A percentile compares a stretch with the other conserved stretches of the same genome.
Evolutionary conservation across 2,888 invertebrate genomes (phyloP).

Genomic region (Drosophila bunnanda): DNA sequence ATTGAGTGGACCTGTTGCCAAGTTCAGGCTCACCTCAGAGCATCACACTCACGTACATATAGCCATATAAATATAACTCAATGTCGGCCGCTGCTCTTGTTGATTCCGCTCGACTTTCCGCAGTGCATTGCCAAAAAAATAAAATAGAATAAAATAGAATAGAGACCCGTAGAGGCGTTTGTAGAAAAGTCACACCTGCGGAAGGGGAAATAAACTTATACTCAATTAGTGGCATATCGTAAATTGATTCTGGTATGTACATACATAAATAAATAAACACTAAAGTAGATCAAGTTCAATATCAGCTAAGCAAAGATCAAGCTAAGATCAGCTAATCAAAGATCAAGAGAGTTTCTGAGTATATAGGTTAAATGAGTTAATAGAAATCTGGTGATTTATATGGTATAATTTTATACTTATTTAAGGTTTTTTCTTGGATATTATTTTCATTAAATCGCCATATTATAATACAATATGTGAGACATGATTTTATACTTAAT

Average conservation of each 20-base stretch:
- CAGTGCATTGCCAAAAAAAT: constrained; percentile 60
- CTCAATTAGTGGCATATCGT: constrained; percentile 30
- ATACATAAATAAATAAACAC: constrained; percentile 1
- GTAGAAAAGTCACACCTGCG: constrained; percentile 20
- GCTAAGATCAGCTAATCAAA: too few relatives aligned
- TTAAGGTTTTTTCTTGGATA: too few relatives aligned
- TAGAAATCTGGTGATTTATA: neutral
- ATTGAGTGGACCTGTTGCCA: constrained; percentile 25
- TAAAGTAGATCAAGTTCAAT: constrained; percentile 26
- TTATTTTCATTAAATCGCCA: neutral
- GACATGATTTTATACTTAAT: neutral
- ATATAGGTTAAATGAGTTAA: neutral
- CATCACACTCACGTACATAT: constrained; percentile 27
- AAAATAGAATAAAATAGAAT: constrained; percentile 15
- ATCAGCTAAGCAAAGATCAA: constrained; percentile 40
- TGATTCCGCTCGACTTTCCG: constrained; percentile 60
- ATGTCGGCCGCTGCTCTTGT: constrained; percentile 62
- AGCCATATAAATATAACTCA: constrained; percentile 67
- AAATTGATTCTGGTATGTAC: constrained; percentile 17
- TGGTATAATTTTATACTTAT: neutral
- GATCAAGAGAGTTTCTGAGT: constrained; percentile 1
- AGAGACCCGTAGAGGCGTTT: constrained; percentile 16
- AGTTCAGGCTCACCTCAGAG: constrained; percentile 30
- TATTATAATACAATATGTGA: neutral
- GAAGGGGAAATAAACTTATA: constrained; percentile 34